Conservation (phyloP, 2,797 vertebrate species). For the Benthosema pterotum region DNA sequence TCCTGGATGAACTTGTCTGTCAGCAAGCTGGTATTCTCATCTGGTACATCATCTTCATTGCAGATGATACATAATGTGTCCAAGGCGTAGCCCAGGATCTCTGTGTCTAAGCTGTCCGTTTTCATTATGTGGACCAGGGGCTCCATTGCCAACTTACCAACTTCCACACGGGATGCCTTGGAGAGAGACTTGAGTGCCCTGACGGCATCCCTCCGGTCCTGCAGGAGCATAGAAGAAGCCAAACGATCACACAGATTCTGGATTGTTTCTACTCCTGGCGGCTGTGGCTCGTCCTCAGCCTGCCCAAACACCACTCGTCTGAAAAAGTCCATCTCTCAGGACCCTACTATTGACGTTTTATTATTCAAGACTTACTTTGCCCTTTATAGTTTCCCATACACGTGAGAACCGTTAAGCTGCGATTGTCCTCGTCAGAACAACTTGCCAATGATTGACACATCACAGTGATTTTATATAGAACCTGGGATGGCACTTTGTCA, state of each 20-base stretch:
- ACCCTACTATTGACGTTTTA: slow-evolving; percentile 41
- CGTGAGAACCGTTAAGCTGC: slow-evolving; percentile 18
- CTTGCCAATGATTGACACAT: too few relatives aligned
- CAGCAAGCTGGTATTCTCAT: slow-evolving; percentile 89
- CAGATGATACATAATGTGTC: slow-evolving; percentile 96
- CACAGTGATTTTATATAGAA: too few relatives aligned
- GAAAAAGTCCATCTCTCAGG: slow-evolving; percentile 89
- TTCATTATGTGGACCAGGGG: slow-evolving; percentile 92
- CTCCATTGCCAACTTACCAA: slow-evolving; percentile 94
- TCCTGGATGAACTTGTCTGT: slow-evolving; percentile 94
- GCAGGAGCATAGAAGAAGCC: slow-evolving; percentile 92
- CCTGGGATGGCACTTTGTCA: too few relatives aligned
- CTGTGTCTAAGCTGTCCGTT: slow-evolving; percentile 98
- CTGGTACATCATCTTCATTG: slow-evolving; percentile 89
- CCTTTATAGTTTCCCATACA: slow-evolving; percentile 28
- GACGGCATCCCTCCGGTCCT: slow-evolving; percentile 96
- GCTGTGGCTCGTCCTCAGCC: slow-evolving; percentile 88
- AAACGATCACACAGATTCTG: slow-evolving; percentile 97
- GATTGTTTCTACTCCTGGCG: slow-evolving; percentile 94
- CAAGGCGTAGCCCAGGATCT: slow-evolving; percentile 98
- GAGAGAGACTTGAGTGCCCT: slow-evolving; percentile 95
- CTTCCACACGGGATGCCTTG: slow-evolving; percentile 97
- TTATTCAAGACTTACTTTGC: slow-evolving; percentile 12
- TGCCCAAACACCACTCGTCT: slow-evolving; percentile 92
- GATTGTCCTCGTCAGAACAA: slow-evolving; percentile 62